These are phyloP conservation scores for Reticulitermes speratus DNA, from an alignment of 1,140 invertebrate species.

Conservation along the genomic window DNA sequence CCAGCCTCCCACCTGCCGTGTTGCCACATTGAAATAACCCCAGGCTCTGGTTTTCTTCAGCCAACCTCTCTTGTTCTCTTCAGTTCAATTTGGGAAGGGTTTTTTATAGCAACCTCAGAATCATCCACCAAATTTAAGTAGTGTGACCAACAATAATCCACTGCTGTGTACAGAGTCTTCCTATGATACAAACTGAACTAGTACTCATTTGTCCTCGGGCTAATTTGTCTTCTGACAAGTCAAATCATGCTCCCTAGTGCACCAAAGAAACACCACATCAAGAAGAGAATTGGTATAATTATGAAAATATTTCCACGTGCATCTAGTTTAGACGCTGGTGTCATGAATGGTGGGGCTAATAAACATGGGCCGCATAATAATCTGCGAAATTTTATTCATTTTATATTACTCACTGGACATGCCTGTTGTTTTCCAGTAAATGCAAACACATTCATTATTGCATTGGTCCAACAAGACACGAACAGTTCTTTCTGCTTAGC, in stretches of 20 bases:
- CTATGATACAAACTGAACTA: too few relatives aligned
- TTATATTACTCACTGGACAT: neutral
- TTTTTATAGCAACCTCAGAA: neutral
- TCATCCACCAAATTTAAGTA: neutral
- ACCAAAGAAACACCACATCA: neutral
- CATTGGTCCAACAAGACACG: neutral
- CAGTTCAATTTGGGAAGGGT: too few relatives aligned
- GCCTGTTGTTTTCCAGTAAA: neutral
- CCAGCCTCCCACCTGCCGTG: conserved; percentile 15
- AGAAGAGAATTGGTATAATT: neutral
- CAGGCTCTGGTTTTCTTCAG: neutral
- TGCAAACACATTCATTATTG: neutral
- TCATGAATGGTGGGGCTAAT: neutral
- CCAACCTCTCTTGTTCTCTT: neutral
- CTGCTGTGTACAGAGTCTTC: neutral
- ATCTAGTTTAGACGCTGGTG: neutral
- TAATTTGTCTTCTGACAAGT: neutral
- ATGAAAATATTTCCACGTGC: neutral
- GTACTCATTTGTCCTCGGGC: neutral
- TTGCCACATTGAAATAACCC: neutral
- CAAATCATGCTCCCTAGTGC: neutral
- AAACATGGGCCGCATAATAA: neutral
- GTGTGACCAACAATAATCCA: neutral
- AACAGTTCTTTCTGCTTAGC: neutral
- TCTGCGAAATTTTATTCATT: neutral